Evolutionary conservation across 2,797 vertebrate genomes (phyloP).

Genomic region (Syndactyla subalaris): DNA sequence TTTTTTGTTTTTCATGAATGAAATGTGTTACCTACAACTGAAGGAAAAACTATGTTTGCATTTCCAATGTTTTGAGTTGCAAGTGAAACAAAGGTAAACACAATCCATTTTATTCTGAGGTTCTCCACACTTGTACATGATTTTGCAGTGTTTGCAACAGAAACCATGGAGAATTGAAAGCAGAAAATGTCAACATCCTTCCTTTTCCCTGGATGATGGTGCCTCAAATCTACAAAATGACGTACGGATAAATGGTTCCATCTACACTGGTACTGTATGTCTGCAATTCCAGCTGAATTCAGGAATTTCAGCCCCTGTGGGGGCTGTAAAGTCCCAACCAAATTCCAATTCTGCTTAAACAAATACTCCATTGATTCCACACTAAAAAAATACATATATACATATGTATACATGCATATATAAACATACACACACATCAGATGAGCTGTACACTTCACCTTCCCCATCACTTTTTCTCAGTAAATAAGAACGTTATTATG

Average conservation of each 20-base stretch:
- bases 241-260: not conserved
- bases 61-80: not conserved
- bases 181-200: not conserved
- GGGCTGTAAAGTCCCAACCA: not conserved
- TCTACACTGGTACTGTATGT: not conserved
- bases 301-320: not conserved
- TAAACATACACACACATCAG: not conserved
- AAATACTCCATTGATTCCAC: not conserved
- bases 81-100: not conserved
- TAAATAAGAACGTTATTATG: not conserved
- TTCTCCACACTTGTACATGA: not conserved
- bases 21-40: not conserved
- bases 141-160: not conserved
- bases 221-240: not conserved
- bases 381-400: not conserved
- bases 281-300: not conserved
- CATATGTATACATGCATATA: fast-evolving
- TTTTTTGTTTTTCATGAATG: not conserved
- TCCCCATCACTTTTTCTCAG: not conserved
- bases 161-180: not conserved
- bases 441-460: not conserved
- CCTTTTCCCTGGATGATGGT: not conserved
- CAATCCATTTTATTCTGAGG: not conserved
- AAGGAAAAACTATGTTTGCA: not conserved
- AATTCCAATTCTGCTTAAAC: not conserved